Evolutionary conservation across 2,113 vertebrate genomes (phyloP).

Genomic region (Columba janthina): DNA sequence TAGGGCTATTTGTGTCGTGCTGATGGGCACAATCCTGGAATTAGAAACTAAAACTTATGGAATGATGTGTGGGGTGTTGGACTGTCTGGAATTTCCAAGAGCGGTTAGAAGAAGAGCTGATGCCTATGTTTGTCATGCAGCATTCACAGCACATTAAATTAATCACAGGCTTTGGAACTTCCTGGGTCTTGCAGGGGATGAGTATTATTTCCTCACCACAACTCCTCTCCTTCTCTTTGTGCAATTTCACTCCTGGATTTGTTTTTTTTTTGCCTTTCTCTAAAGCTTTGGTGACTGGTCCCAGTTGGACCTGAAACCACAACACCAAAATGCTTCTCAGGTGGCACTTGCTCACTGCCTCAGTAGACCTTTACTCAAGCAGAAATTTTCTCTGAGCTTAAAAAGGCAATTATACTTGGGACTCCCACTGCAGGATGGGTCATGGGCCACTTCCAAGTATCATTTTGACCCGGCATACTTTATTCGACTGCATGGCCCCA

Average conservation of each 20-base stretch:
- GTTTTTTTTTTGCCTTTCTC: background rate
- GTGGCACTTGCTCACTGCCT: background rate
- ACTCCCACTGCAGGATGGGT: background rate
- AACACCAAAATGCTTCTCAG: background rate
- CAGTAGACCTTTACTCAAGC: background rate
- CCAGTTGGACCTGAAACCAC: background rate
- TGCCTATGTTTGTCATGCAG: slow-evolving; percentile 36
- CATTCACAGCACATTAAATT: slow-evolving; percentile 54
- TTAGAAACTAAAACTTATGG: background rate
- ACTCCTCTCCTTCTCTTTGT: background rate
- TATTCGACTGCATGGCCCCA: background rate
- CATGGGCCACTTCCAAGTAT: background rate
- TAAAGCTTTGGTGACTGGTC: background rate
- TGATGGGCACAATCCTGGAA: background rate
- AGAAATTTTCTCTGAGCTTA: background rate
- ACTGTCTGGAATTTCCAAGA: slow-evolving; percentile 49
- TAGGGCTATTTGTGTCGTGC: background rate
- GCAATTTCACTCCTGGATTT: slow-evolving; percentile 7
- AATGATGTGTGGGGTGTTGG: slow-evolving; percentile 14
- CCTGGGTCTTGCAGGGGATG: slow-evolving; percentile 11
- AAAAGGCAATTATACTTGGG: background rate
- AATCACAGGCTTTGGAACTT: slow-evolving; percentile 58
- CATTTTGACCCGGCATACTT: background rate
- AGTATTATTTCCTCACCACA: slow-evolving; percentile 26
- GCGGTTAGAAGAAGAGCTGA: slow-evolving; percentile 17